Percentiles rank a stretch among this genome's conserved stretches.
Evolutionary conservation across 2,797 vertebrate species (phyloP).

Genomic region (Mastacembelus armatus): DNA sequence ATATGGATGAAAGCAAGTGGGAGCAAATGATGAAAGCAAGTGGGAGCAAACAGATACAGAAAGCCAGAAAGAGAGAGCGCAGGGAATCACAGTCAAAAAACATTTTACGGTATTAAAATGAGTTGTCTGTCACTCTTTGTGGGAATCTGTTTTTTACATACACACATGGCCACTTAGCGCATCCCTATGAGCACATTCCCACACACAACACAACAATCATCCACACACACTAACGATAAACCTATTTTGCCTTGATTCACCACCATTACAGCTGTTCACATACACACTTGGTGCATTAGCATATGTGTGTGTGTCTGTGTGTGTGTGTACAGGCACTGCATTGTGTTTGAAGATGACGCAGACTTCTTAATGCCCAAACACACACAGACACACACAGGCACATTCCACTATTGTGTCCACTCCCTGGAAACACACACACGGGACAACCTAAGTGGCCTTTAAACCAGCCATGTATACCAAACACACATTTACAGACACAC

Average conservation of each 20-base stretch:
- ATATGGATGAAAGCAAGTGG: background rate
- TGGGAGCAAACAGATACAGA: no score
- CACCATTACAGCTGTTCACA: constrained; percentile 2
- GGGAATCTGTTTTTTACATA: background rate
- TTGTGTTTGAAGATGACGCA: constrained; percentile 53
- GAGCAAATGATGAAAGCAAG: background rate
- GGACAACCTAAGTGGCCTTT: constrained; percentile 40
- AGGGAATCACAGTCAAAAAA: no score
- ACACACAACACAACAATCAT: constrained; percentile 5
- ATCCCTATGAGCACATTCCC: constrained; percentile 14
- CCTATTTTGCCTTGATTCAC: constrained; percentile 11
- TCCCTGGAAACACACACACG: constrained; percentile 63
- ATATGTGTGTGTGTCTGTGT: constrained; percentile 34
- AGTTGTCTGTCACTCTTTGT: background rate
- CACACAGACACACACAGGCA: constrained; percentile 40
- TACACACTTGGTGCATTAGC: constrained; percentile 14
- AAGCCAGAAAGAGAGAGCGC: background rate
- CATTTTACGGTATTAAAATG: no score
- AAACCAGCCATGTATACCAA: constrained; percentile 63
- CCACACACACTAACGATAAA: constrained; percentile 28
- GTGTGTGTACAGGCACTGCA: constrained; percentile 29
- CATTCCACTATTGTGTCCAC: constrained; percentile 61
- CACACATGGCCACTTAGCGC: background rate
- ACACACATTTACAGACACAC: constrained; percentile 53
- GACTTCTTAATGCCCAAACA: constrained; percentile 56